Base-by-base conservation (phyloP, 2,797 vertebrate species). In the Ceyx erithaca region DNA sequence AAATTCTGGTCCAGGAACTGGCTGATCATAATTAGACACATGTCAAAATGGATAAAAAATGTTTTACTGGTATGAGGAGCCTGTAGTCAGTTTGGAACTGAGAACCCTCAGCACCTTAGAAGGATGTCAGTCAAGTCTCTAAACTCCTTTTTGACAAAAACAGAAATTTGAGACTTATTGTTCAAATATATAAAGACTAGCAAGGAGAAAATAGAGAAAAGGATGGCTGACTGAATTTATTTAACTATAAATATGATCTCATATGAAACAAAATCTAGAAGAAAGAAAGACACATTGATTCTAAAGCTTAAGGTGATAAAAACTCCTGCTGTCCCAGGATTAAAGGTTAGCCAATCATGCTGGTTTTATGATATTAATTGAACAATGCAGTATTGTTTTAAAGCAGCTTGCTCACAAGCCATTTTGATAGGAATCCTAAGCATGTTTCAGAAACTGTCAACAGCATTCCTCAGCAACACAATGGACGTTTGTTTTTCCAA, bases 391-490 rank as follows among this genome's bases (percentile, higher is more conserved):
- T 92, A 97, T 97, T 98, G 97, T 98, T 97, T 97, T 90, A 97
- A 96, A 97, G 95, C 95, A 90, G 96, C 97, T 97, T 97, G 94
- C 96, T 97, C 94, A 78, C 96, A 96, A 96, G 96, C 96, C 95
- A 91, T 97, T 98, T 97, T 96, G 96, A 95, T 95, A 96, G 97
- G 97, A 97, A 98, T 98, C 96, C 96, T 96, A 98, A 97, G 97
- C 96, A 98, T 97, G 96, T 98, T 97, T 97, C 96, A 97, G 95
- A 96, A 97, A 97, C 96, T 95, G 97, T 98, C 97, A 97, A 94
- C 97, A 96, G 96, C 97, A 97, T 98, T 97, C 97, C 97, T 95
- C 88, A 95, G 92, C 93, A 95, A 97, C 96, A 98, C 98, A 98
- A 97, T 95, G 93, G 95, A 22, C 83, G 15, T 95, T 97, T 97